Base-by-base conservation (phyloP, 2,888 invertebrate genomes). In the Plebejus anna region DNA sequence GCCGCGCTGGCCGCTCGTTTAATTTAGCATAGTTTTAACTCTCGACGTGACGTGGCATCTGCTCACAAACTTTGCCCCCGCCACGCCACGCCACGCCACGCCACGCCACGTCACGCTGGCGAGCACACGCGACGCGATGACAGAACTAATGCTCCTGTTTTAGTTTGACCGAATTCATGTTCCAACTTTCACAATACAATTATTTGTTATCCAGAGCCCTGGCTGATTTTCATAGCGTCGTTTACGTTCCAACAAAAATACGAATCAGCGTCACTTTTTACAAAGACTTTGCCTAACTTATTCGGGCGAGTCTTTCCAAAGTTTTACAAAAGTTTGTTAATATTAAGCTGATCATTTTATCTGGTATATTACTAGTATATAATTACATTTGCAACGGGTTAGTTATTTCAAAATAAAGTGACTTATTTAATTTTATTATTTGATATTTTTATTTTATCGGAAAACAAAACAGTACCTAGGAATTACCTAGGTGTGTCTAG, bases 11-110 rank as follows among this genome's bases (percentile, higher is more conserved):
- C 57, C 59, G 70, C 71, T 42, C 78, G 80, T 80, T 82, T 81
- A 80, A 82, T 81, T 82, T 79, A 80, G 79, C 81, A 81, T 82
- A 82, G 82, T 81, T 82, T 80, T 80, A 79, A 79, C 75, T 75
- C 77, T 61, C 77, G 73, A 77, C 77, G 79, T 79, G 75, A 77
- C 76, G 77, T 75, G 79, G 78, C 78, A 78, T 79, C 78, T 80
- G 78, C 77, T 77, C 77, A 75, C 75, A 75, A 82, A 80, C 76
- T 80, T 78, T 78, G 72, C 75, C 73, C 42, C 72, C 70, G 36
- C n/a, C 38, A 5, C 36, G 38, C 38, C 16, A 38, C 70, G 70
- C 1, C 6, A 22, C 59, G 66, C 11, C 13, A 32, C 32, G 66
- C 16, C 66, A 13, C 32, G 32, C 66, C 4, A 66, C 59, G 59